A percentile compares a stretch with the other conserved stretches of the same genome.
Conservation (phyloP, 2,888 invertebrate species). For the Chelonus formosanus region DNA sequence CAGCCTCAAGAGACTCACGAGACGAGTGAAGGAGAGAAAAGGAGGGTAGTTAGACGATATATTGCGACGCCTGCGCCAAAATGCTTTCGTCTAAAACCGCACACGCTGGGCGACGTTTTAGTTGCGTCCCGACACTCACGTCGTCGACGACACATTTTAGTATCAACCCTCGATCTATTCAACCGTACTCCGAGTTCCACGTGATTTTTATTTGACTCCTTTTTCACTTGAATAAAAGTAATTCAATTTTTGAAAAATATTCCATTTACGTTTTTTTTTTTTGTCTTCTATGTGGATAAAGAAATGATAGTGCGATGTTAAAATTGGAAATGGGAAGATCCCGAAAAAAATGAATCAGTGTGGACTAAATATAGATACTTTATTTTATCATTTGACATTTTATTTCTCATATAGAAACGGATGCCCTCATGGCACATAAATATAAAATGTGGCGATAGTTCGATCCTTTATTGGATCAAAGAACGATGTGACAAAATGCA, state of each 20-base stretch:
- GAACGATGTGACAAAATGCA: constrained; percentile 60
- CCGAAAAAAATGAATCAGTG: too few species aligned
- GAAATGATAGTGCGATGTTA: not conserved
- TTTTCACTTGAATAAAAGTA: too few species aligned
- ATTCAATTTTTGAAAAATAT: not conserved
- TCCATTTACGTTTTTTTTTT: not conserved
- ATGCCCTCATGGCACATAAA: constrained; percentile 18
- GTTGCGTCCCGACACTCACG: constrained; percentile 53
- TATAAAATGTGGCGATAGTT: constrained; percentile 6
- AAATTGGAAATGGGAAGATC: not conserved
- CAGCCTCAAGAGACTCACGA: constrained; percentile 21
- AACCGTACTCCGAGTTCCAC: constrained; percentile 12
- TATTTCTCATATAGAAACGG: too few species aligned
- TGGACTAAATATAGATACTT: not conserved
- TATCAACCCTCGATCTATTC: constrained; percentile 28
- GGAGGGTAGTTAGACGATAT: constrained; percentile 5
- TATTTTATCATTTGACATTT: not conserved
- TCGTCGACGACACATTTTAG: constrained; percentile 41
- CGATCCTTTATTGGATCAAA: constrained; percentile 29
- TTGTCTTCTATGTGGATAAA: not conserved
- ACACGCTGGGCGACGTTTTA: constrained; percentile 46
- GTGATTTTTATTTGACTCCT: not conserved
- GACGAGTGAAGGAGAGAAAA: constrained; percentile 6
- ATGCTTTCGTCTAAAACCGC: constrained; percentile 43
- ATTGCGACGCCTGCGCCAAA: constrained; percentile 50